Evolutionary conservation across 23 tunicate genomes (phyloP).

Genomic region (Clavelina lepadiformis): DNA sequence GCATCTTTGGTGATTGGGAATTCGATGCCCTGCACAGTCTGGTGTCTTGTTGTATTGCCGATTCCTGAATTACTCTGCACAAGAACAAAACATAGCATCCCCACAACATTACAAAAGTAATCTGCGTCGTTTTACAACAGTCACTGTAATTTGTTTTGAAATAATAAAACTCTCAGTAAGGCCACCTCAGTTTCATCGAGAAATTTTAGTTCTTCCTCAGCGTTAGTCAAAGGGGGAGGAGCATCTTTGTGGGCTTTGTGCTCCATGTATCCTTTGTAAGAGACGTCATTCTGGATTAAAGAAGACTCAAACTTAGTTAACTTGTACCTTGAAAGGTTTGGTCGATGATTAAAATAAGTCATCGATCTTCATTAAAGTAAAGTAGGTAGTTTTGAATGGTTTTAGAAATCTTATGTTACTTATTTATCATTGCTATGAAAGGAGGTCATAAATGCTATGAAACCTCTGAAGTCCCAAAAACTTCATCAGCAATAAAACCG

Average conservation of each 20-base stretch:
- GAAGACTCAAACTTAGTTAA: no score
- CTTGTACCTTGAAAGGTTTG: no score
- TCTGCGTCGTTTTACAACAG: no score
- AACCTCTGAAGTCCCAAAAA: conserved; percentile 49
- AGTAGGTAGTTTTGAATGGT: no score
- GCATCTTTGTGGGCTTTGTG: conserved; percentile 31
- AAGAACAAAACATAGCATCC: no score
- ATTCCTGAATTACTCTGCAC: conserved; percentile 35
- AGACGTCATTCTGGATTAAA: conserved; percentile 28
- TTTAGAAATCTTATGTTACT: no score
- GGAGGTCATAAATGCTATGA: conserved; percentile 1
- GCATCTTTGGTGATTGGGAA: conserved; percentile 65
- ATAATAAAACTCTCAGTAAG: no score
- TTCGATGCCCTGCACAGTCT: conserved; percentile 51
- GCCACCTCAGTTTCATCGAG: conserved; percentile 64
- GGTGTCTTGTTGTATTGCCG: conserved; percentile 51
- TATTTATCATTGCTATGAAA: no score
- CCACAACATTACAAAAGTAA: no score
- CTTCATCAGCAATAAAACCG: conserved; percentile 49
- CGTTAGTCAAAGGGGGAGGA: conserved; percentile 81
- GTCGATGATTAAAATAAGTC: no score
- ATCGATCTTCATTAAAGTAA: no score
- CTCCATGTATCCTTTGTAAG: conserved; percentile 60
- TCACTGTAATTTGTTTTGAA: no score
- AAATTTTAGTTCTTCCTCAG: conserved; percentile 61